Evolutionary conservation across 2,797 vertebrate species (phyloP), one percentile per base, ranked within the genome.

Genomic region (Serranus cabrilla): DNA sequence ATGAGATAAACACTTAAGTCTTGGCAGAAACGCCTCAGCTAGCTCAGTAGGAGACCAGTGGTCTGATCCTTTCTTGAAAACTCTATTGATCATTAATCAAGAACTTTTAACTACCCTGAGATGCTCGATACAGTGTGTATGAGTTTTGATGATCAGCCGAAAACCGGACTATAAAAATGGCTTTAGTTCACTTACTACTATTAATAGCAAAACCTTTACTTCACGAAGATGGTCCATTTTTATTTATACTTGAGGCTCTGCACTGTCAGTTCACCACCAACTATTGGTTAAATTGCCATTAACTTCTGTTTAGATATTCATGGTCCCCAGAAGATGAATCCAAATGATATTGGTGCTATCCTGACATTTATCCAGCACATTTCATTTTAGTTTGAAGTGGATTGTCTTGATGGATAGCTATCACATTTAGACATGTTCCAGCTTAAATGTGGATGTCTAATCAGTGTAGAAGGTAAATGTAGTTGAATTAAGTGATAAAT

Each of bases 71-170:
- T 43, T 69, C 18, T 50, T 43, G 11, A 49, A 69, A 39, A 62
- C 9, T 23, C 14, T 68, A 54, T 61, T 62, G 51, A 76, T 81
- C 45, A 60, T 46, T 70, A 68, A 73, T 66, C 17, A 61, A 63
- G 27, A 57, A 54, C 23, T 14, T 34, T 72, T 45, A 63, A 54
- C 50, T 27, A 40, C 34, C 20, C 25, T 64, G 60, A 67, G 46
- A 69, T 27, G 11, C 34, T 66, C 20, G 49, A 34, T 40, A 50
- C 45, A 23, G 7, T 59, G 20, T 51, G 71, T 55, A 21, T 5
- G 55, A 2, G 14, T 34, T 49, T 66, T 78, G 21, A 69, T 51
- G n/a, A 59, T 49, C 18, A 64, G 51, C 20, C 47, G 11, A 21
- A 51, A 49, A 59, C 49, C 47, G 52, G n/a, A 42, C 8, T 12